Evolutionary conservation across 1,140 invertebrate species (phyloP).

Genomic region (Orchestia grillus): DNA sequence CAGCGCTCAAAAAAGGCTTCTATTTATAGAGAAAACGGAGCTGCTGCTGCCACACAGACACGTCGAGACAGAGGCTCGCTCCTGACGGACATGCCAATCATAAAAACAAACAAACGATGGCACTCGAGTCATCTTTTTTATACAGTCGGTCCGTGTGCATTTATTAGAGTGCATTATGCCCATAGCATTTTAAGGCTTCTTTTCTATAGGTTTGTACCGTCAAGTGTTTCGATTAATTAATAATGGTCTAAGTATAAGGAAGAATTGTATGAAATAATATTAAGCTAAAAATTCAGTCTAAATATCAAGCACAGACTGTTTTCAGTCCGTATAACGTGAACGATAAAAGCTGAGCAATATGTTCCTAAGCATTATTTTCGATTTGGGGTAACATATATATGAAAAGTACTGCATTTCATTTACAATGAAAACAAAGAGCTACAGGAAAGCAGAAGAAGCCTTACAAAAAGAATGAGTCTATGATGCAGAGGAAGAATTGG

Average conservation of each 20-base stretch:
- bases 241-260: neutral
- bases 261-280: neutral
- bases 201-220: neutral
- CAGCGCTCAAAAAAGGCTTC: neutral
- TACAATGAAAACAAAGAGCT: neutral
- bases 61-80: neutral
- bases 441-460: neutral
- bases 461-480: neutral
- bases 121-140: neutral
- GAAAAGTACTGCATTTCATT: neutral
- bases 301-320: neutral
- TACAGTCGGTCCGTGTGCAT: neutral
- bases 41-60: neutral
- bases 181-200: too few relatives aligned
- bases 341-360: neutral
- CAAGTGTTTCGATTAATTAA: neutral
- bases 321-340: neutral
- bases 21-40: slow-evolving; percentile 9
- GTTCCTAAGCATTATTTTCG: neutral
- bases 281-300: neutral
- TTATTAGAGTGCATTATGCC: neutral
- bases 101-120: neutral
- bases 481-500: neutral
- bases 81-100: neutral
- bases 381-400: neutral